A percentile compares a stretch with the other conserved stretches of the same genome.
Conservation (phyloP, 1,140 invertebrate genomes). For the Pararge aegeria region DNA sequence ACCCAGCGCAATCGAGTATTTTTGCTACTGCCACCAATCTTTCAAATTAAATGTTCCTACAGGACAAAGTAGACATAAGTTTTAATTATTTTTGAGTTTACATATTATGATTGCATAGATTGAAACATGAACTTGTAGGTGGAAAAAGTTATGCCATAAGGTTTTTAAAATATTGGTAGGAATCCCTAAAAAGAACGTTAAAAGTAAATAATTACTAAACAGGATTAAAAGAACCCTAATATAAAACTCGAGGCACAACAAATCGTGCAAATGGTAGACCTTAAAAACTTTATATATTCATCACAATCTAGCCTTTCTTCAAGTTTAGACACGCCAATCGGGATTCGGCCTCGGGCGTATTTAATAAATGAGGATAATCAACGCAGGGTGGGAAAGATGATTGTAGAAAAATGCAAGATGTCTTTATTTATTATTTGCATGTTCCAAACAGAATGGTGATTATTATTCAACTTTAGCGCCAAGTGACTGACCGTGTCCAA, state of each 20-base stretch:
- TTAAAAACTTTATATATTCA: slow-evolving; percentile 11
- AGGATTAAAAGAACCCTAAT: not conserved
- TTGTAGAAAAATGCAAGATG: slow-evolving; percentile 23
- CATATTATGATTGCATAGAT: too few relatives aligned
- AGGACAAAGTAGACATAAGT: too few relatives aligned
- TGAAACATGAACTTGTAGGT: too few relatives aligned
- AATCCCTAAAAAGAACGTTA: too few relatives aligned
- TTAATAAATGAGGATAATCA: slow-evolving; percentile 41
- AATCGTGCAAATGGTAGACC: not conserved
- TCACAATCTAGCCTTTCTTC: slow-evolving; percentile 5
- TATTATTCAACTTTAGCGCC: slow-evolving; percentile 35
- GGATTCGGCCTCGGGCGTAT: slow-evolving; percentile 30
- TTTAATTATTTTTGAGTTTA: too few relatives aligned
- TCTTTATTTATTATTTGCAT: slow-evolving; percentile 32
- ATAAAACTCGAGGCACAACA: not conserved
- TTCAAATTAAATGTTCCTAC: too few relatives aligned
- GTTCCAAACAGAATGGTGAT: slow-evolving; percentile 24
- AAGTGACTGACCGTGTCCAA: slow-evolving; percentile 35
- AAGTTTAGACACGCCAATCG: slow-evolving; percentile 4
- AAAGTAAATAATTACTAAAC: too few relatives aligned
- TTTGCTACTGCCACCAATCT: too few relatives aligned
- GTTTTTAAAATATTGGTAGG: too few relatives aligned
- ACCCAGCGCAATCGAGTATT: too few relatives aligned
- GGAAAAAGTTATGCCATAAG: too few relatives aligned
- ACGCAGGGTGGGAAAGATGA: slow-evolving; percentile 19